Base-by-base conservation (phyloP, 2,888 invertebrate genomes). In the Reticulitermes lucifugus region DNA sequence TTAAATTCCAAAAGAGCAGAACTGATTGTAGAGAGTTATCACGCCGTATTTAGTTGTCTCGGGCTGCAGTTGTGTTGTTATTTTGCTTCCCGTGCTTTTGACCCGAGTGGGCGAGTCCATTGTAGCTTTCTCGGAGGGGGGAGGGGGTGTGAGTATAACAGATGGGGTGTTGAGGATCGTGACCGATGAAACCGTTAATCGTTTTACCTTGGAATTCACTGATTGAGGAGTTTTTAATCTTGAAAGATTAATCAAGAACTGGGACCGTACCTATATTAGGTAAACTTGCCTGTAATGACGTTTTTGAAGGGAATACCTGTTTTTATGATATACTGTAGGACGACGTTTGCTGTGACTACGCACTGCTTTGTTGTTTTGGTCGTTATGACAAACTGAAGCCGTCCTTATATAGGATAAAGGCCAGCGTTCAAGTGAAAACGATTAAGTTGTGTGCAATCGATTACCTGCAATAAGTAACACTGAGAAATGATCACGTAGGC, bases 61-160 rank as follows among this genome's bases (percentile, higher is more conserved):
- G 60, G 79, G 77, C 79, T 73, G 80, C 84, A 87, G 87, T 86
- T 93, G 94, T 94, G 94, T 94, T 94, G 93, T 94, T 94, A 94
- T 94, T 94, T 94, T 94, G 94, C 92, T 92, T 92, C 92, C 84
- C 91, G 92, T 93, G 93, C 93, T 93, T 91, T 93, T 93, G 93
- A 93, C 91, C 93, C 92, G 90, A 90, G 90, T 91, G 91, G 92
- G 90, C 89, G 91, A 92, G 91, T 92, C 91, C 92, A 92, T 92
- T 89, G 87, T 87, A 86, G 86, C 89, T 88, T 88, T 89, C 89
- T 89, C 88, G 87, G 91, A 91, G 91, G 91, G 89, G 90, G 89
- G 89, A 89, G 89, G 91, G 91, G 91, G 91, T 89, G 90, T 89
- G 89, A 89, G 89, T 89, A 88, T 88, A 87, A 87, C 88, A 89